Conservation (phyloP, 35 echinoderm and acorn worm genomes). For the Apostichopus japonicus region DNA sequence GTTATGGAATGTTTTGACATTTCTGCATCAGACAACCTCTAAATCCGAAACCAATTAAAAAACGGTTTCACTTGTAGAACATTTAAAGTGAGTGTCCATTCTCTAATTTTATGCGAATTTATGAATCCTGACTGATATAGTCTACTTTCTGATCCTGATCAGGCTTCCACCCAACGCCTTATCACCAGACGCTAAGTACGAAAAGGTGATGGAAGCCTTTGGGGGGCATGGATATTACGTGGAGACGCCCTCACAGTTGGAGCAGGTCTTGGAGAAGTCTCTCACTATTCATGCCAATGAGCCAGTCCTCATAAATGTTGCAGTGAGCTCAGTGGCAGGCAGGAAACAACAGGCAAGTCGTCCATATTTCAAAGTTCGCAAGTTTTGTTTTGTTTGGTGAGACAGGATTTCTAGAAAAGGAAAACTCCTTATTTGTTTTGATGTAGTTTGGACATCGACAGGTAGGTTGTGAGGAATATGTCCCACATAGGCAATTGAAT, state of each 20-base stretch:
- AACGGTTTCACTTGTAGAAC: no score
- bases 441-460: no score
- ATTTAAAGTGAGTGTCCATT: no score
- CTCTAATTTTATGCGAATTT: no score
- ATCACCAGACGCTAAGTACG: constrained; percentile 85
- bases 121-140: no score
- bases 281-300: constrained; percentile 72
- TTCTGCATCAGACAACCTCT: no score
- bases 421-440: no score
- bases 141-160: not conserved
- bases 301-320: constrained; percentile 85
- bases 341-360: constrained; percentile 82
- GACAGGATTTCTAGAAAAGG: not conserved
- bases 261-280: constrained; percentile 65
- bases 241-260: constrained; percentile 76
- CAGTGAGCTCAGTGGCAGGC: constrained; percentile 77
- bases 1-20: no score
- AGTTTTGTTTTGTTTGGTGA: not conserved
- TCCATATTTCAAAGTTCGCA: not conserved
- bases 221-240: constrained; percentile 89
- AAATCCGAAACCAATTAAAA: no score
- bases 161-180: constrained; percentile 78
- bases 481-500: no score
- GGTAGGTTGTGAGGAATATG: no score
- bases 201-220: constrained; percentile 95